Conservation (phyloP, 2,888 invertebrate genomes). For the Fragum whitleyi region DNA sequence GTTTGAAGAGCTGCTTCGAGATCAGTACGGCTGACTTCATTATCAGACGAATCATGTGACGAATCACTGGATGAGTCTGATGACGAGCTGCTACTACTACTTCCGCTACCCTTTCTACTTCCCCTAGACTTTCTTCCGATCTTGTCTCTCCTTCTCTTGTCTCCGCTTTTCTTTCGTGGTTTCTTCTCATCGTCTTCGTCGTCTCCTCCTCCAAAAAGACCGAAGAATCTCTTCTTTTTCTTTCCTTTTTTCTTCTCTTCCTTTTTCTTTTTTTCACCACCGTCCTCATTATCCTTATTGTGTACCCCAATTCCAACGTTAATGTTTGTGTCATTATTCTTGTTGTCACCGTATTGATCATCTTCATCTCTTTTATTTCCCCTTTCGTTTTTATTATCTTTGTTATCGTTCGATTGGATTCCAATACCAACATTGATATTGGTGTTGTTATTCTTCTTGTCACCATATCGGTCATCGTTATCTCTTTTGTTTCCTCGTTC, state of each 20-base stretch:
- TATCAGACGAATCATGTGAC: not conserved
- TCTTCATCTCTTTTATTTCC: not conserved
- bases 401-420: not conserved
- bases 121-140: not conserved
- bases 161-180: not conserved
- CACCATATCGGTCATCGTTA: not conserved
- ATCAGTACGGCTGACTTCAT: not conserved
- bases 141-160: not conserved
- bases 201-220: not conserved
- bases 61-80: not conserved
- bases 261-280: not conserved
- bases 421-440: not conserved
- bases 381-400: not conserved
- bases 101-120: not conserved
- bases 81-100: not conserved
- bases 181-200: not conserved
- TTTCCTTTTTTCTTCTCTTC: not conserved
- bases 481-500: not conserved
- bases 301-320: not conserved
- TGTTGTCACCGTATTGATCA: not conserved
- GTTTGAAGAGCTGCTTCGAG: slow-evolving; percentile 14
- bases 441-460: not conserved
- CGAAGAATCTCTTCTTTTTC: not conserved
- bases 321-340: not conserved
- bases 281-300: not conserved